These are phyloP conservation scores for Callopanchax toddi DNA, from an alignment of 2,113 vertebrate species.

Conservation along the genomic window DNA sequence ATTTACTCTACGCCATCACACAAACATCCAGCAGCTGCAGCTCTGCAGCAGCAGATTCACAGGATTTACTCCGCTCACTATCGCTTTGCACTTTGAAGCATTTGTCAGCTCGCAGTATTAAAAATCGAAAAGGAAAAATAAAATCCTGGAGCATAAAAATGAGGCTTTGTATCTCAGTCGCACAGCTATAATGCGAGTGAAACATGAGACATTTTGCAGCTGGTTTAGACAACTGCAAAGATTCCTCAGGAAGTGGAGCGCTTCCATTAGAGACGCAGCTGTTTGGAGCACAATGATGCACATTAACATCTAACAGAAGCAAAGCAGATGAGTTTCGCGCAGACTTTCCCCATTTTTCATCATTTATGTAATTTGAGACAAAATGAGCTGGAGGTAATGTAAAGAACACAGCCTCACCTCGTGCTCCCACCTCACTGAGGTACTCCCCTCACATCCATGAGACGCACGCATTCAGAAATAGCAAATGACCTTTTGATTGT, in stretches of 20 bases:
- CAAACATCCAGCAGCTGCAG: conserved; percentile 11
- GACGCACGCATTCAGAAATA: conserved; percentile 26
- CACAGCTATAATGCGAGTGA: conserved; percentile 1
- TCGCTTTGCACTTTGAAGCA: not conserved
- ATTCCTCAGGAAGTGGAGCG: conserved; percentile 12
- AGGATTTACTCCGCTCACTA: not conserved
- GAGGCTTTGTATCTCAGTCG: conserved; percentile 9
- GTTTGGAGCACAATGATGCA: not conserved
- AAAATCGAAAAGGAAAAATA: conserved; percentile 9
- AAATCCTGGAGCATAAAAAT: not conserved
- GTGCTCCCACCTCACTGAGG: conserved; percentile 16
- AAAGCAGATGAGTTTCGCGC: not conserved
- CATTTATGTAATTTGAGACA: not conserved
- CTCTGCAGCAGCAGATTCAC: not conserved
- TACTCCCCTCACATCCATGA: conserved; percentile 7
- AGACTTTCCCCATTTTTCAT: not conserved
- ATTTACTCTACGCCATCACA: not conserved
- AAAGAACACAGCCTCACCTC: conserved; percentile 7
- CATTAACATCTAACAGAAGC: not conserved
- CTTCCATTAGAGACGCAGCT: conserved; percentile 6
- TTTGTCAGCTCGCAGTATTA: conserved; percentile 6
- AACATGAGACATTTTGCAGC: conserved; percentile 14
- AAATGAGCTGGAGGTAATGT: conserved; percentile 2
- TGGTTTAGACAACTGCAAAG: conserved; percentile 28
- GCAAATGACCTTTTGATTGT: conserved; percentile 48